These are phyloP conservation scores for Lagorchestes hirsutus DNA, from an alignment of 2,797 vertebrate genomes.

Conservation along the genomic window DNA sequence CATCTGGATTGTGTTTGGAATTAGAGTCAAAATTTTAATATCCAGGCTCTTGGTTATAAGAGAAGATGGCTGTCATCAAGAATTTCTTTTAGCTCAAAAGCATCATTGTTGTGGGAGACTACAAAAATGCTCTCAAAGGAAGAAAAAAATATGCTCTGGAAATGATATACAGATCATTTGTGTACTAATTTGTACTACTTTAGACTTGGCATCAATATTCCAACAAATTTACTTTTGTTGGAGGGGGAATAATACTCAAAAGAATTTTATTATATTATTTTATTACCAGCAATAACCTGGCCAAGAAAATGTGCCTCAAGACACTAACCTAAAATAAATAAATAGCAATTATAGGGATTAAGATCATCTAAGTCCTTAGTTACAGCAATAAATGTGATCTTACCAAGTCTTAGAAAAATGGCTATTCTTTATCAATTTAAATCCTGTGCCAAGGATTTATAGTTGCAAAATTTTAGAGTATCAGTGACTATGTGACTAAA, in stretches of 20 bases:
- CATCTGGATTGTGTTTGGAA: neutral
- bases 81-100: neutral
- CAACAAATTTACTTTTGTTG: neutral
- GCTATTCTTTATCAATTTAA: constrained; percentile 34
- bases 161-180: constrained; percentile 16
- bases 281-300: neutral
- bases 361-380: neutral
- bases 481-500: neutral
- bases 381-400: constrained; percentile 31
- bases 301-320: constrained; percentile 13
- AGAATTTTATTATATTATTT: constrained; percentile 26
- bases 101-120: neutral
- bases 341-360: constrained; percentile 34
- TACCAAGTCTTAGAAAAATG: constrained; percentile 49
- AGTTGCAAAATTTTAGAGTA: neutral
- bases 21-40: neutral
- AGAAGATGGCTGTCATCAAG: neutral
- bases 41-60: neutral
- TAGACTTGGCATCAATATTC: neutral
- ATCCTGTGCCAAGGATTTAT: constrained; percentile 31
- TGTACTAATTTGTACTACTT: neutral
- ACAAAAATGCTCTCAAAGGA: neutral
- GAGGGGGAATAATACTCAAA: neutral
- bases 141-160: neutral
- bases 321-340: constrained; percentile 48